These are phyloP conservation scores for Neolamprologus sp. DNA, from an alignment of 2,113 vertebrate species.

Conservation along the genomic window DNA sequence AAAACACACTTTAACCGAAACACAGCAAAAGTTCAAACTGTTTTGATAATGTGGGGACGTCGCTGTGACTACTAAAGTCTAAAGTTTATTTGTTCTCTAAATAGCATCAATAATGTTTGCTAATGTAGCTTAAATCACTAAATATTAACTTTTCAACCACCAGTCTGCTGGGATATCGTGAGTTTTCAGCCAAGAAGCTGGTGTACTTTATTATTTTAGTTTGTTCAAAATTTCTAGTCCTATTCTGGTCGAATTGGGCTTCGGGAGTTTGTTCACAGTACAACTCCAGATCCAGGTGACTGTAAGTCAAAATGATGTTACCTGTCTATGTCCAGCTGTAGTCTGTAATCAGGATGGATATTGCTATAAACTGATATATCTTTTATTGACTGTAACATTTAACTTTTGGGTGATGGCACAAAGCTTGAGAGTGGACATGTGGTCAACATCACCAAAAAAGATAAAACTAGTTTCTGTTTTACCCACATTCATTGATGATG, in stretches of 20 bases:
- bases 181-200: not conserved
- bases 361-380: not conserved
- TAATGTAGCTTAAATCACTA: not conserved
- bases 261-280: not conserved
- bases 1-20: not conserved
- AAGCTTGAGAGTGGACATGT: not conserved
- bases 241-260: not conserved
- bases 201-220: not conserved
- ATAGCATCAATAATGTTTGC: not conserved
- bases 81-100: not conserved
- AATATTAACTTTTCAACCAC: not conserved
- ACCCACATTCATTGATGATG: not conserved
- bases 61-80: not conserved
- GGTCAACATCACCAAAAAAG: not conserved
- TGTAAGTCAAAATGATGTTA: not conserved
- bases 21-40: not conserved
- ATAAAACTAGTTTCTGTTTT: not conserved
- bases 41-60: not conserved
- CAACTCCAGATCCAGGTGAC: not conserved
- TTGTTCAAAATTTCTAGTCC: not conserved
- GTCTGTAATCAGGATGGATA: not conserved
- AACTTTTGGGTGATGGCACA: not conserved
- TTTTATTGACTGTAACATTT: not conserved
- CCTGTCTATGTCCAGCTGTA: not conserved
- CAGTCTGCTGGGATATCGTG: not conserved